Conservation (phyloP, 2,113 vertebrate species). For the Pyrgilauda ruficollis region DNA sequence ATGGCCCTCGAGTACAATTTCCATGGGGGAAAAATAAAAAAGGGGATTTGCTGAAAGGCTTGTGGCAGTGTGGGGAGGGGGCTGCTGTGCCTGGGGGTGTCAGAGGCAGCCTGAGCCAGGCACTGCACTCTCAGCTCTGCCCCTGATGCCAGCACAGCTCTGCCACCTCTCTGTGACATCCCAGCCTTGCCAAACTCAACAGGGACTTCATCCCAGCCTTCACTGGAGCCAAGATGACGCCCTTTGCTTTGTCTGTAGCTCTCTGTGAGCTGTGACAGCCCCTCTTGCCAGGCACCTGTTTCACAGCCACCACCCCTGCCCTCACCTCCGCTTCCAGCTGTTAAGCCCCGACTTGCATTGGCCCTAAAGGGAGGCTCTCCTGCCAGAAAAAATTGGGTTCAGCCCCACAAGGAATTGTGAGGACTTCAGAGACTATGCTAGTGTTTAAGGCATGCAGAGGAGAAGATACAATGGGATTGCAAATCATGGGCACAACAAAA, state of each 20-base stretch:
- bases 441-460: not conserved
- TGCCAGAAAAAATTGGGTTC: not conserved
- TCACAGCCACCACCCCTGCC: not conserved
- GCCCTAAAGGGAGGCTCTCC: not conserved
- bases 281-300: conserved; percentile 18
- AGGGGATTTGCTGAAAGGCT: not conserved
- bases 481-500: rapidly evolving
- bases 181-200: not conserved
- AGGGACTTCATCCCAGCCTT: not conserved
- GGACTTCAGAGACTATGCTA: not conserved
- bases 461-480: not conserved
- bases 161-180: not conserved
- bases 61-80: not conserved
- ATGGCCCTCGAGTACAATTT: rapidly evolving
- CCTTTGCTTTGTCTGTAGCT: not conserved
- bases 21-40: not conserved
- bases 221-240: not conserved
- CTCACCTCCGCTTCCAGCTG: not conserved
- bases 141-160: not conserved
- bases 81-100: not conserved
- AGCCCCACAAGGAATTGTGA: not conserved
- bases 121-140: not conserved
- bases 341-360: not conserved
- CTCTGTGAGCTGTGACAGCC: not conserved
- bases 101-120: not conserved